Percentiles rank a stretch among this genome's conserved stretches.
Conservation (phyloP, 2,888 invertebrate genomes). For the Synanthedon formicaeformis region DNA sequence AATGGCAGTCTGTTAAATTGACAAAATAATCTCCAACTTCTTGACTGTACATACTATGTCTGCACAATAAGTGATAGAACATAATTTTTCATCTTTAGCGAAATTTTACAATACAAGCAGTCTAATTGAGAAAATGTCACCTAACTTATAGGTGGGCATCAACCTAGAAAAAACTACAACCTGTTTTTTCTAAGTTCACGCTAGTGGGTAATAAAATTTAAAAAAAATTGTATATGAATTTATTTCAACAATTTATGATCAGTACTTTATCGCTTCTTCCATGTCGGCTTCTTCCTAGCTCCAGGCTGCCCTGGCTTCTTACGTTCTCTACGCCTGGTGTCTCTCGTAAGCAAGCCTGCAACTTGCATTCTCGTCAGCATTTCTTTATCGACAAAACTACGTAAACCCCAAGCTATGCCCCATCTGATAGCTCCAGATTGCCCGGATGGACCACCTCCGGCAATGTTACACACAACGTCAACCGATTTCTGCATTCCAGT, state of each 20-base stretch:
- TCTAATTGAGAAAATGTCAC: no score
- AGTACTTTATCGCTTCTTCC: constrained; percentile 84
- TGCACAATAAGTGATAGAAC: no score
- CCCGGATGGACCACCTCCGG: constrained; percentile 80
- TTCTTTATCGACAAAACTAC: constrained; percentile 83
- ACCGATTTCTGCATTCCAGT: constrained; percentile 80
- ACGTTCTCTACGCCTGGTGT: constrained; percentile 82
- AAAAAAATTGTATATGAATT: not conserved
- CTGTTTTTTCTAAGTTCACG: no score
- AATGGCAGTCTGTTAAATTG: no score
- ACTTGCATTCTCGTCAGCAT: constrained; percentile 87
- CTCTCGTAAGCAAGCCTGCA: constrained; percentile 88
- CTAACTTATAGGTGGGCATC: no score
- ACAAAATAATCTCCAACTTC: no score
- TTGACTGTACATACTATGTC: no score
- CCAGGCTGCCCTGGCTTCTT: constrained; percentile 94
- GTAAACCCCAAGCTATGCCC: constrained; percentile 86
- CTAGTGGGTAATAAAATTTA: no score
- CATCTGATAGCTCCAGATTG: constrained; percentile 92
- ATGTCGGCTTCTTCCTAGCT: constrained; percentile 90
- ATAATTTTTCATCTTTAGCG: no score
- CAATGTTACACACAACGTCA: constrained; percentile 84
- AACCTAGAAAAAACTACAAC: no score
- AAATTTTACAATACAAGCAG: no score
- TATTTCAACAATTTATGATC: constrained; percentile 2